phyloP scores from a whole-genome alignment of 1,140 invertebrate genomes.

The Hyles vespertilio region DNA sequence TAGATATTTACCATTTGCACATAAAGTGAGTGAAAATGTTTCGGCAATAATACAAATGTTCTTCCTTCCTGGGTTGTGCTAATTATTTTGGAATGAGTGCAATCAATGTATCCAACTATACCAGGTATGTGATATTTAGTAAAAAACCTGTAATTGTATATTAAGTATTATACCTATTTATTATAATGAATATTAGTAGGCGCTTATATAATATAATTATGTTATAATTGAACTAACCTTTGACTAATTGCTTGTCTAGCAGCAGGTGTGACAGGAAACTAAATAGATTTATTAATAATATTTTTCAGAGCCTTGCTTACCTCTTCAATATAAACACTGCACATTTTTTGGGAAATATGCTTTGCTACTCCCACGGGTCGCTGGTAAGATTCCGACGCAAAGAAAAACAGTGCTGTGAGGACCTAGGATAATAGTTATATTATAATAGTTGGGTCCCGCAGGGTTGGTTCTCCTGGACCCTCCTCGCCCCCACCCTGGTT shows the following conservation, averaged over 20 bases:
- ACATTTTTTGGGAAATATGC: slow-evolving; percentile 18
- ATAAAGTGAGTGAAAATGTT: slow-evolving; percentile 32
- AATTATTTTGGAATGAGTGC: slow-evolving; percentile 26
- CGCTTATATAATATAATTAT: background rate
- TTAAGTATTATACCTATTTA: background rate
- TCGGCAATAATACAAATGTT: slow-evolving; percentile 27
- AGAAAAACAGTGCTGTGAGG: slow-evolving; percentile 16
- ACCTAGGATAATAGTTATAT: slow-evolving; percentile 13
- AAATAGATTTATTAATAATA: slow-evolving; percentile 14
- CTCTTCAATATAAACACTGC: slow-evolving; percentile 16
- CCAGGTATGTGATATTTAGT: slow-evolving; percentile 20
- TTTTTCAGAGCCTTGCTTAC: slow-evolving; percentile 14
- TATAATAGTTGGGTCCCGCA: too few species aligned
- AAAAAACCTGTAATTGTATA: slow-evolving; percentile 19
- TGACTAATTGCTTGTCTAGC: slow-evolving; percentile 14
- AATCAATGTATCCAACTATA: slow-evolving; percentile 25
- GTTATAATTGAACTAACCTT: slow-evolving; percentile 5
- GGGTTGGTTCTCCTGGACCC: too few species aligned
- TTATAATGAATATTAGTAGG: too few species aligned
- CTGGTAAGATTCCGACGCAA: slow-evolving; percentile 15
- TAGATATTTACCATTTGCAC: slow-evolving; percentile 30
- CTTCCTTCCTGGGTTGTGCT: slow-evolving; percentile 13
- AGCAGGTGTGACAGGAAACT: slow-evolving; percentile 12
- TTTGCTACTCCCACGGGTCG: slow-evolving; percentile 15
- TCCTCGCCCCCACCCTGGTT: too few species aligned